Base-by-base conservation (phyloP, 2,797 vertebrate species). In the Galaxias olidus region DNA sequence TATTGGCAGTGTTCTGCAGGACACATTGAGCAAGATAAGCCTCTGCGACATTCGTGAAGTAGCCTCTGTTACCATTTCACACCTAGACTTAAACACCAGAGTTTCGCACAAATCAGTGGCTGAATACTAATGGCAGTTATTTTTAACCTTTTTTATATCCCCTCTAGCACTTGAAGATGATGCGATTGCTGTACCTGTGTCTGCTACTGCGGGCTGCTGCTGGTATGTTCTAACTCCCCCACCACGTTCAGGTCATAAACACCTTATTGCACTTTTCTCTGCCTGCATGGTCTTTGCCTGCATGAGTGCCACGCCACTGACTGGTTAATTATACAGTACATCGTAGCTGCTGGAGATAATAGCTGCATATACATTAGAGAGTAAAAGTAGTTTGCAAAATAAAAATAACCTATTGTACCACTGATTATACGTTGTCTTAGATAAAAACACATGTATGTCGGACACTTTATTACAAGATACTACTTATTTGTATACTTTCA, bases 101-200 rank as follows among this genome's bases (percentile, higher is more conserved):
- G 72, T 83, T 79, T 72, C 63, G 61, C 65, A 43, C 61, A 77
- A n/a, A n/a, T n/a, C n/a, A n/a, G n/a, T 74, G 66, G 45, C 59
- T 81, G 83, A 84, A 86, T 85, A 82, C 86, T 82, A 81, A 84
- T 77, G 71, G 71, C 59, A 66, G 76, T 63, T 88, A 84, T 85
- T 87, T 87, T 75, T 87, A 88, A 83, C 81, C 78, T 66, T 68
- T 69, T 66, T 65, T 62, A 60, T 58, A 48, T 55, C 58, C 69
- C 71, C 67, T 4, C 61, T 83, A 93, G 91, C 80, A 83, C 83
- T 87, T 82, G 82, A 93, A 88, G 87, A 93, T 93, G 92, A 89
- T 91, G 84, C 88, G 88, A 87, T 88, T 90, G 80, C 78, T 91
- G 71, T 71, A 91, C 59, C 81, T 93, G 78, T 84, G 85, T 79